Base-by-base conservation (phyloP, 2,797 vertebrate genomes). In the Poeciliopsis gracilis region DNA sequence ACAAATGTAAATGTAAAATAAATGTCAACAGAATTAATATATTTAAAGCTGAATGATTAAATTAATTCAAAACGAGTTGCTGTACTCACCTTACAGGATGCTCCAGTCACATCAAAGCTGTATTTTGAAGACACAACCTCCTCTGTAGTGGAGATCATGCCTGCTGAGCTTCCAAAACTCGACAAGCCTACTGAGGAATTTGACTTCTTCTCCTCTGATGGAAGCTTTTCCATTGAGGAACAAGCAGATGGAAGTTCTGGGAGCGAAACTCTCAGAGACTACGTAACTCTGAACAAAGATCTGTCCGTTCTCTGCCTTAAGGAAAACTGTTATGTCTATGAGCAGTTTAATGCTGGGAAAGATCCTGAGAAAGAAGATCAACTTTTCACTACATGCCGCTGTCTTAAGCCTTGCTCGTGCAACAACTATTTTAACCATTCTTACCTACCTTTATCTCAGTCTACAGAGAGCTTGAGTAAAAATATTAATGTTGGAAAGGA, bases 91-190 rank as follows among this genome's bases (percentile, higher is more conserved):
- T 57, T 41, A 0, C 86, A 96, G 96, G 88, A 94, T 51, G 86
- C 85, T 70, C 77, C 91, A 0, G 72, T 89, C 41, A 91, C 84
- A 38, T 76, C 78, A n/a, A 97, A 96, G 84, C 92, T 91, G 71
- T 86, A 84, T 67, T 77, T 76, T 5, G 93, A 95, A 7, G 95
- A 95, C 78, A 85, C 78, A 59, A 77, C 87, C 1, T 84, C 92
- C 0, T 95, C 95, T 23, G 77, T 95, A 59, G 87, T 97, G 85
- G 95, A 96, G 92, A 87, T 97, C 1, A 85, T 96, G 66, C 91
- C 92, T 55, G 80, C 61, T 5, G 76, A 90, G 12, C 46, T 66
- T n/a, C 86, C 89, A 15, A 77, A 3, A 9, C 18, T 55, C 49
- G 67, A 70, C 61, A 88, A 88, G 73, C 66, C 47, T 2, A 72